Evolutionary conservation across 2,113 vertebrate species (phyloP).

Genomic region (Nestor notabilis): DNA sequence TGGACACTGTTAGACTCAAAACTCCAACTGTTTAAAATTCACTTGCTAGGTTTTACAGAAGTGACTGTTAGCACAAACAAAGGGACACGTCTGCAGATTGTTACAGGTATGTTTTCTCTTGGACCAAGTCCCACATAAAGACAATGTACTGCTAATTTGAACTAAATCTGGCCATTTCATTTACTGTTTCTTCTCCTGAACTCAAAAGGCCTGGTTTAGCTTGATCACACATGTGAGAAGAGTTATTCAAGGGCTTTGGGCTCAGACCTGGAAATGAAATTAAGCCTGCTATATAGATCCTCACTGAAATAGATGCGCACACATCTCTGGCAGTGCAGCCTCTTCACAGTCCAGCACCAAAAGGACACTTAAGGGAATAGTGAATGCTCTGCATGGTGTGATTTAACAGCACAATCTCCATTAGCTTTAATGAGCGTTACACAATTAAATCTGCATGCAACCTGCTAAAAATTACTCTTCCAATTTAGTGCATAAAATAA

Average conservation of each 20-base stretch:
- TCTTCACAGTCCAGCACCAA: neutral
- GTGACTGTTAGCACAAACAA: neutral
- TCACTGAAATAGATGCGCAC: neutral
- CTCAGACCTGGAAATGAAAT: neutral
- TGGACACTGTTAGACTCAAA: neutral
- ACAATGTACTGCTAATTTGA: neutral
- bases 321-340: neutral
- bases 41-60: neutral
- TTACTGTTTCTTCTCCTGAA: neutral
- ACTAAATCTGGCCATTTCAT: neutral
- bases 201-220: neutral
- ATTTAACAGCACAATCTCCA: conserved; percentile 24
- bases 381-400: neutral
- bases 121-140: neutral
- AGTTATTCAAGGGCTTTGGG: neutral
- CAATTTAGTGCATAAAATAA: neutral
- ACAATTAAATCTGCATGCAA: neutral
- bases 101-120: neutral
- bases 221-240: neutral
- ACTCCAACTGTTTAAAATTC: neutral
- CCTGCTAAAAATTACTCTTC: neutral
- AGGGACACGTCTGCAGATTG: neutral
- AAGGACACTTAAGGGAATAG: conserved; percentile 31
- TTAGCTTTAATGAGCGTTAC: conserved; percentile 45
- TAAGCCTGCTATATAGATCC: neutral